Conservation (phyloP, 2,113 vertebrate genomes). For the Crypturellus undulatus region DNA sequence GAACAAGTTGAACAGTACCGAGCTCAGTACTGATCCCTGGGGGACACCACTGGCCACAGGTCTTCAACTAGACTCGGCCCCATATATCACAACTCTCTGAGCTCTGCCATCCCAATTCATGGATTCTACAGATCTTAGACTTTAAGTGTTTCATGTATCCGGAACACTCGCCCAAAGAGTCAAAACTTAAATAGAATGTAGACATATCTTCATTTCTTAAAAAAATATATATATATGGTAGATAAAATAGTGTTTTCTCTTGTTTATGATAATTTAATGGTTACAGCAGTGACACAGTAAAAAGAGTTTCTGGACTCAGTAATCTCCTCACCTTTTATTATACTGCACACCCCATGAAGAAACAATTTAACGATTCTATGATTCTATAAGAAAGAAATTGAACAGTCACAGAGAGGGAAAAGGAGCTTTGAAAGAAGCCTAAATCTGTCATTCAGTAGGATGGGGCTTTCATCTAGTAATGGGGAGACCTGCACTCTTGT, state of each 20-base stretch:
- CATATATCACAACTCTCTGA: too few relatives aligned
- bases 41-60: too few relatives aligned
- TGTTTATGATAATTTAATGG: accelerated
- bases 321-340: neutral
- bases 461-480: neutral
- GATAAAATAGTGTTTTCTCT: neutral
- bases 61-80: too few relatives aligned
- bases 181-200: neutral
- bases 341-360: neutral
- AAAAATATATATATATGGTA: neutral
- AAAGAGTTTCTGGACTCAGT: neutral
- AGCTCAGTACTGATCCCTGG: too few relatives aligned
- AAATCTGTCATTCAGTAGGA: neutral
- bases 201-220: neutral
- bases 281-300: neutral
- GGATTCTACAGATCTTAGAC: neutral
- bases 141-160: neutral
- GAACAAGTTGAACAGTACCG: too few relatives aligned
- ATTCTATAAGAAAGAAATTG: neutral
- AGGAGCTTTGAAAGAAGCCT: neutral
- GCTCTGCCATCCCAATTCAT: neutral
- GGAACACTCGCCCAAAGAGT: neutral
- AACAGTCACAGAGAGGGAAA: neutral
- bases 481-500: accelerated
- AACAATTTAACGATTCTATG: too few relatives aligned